These are phyloP conservation scores for Drosophila neonasuta DNA, from an alignment of 2,888 invertebrate genomes.

Conservation along the genomic window DNA sequence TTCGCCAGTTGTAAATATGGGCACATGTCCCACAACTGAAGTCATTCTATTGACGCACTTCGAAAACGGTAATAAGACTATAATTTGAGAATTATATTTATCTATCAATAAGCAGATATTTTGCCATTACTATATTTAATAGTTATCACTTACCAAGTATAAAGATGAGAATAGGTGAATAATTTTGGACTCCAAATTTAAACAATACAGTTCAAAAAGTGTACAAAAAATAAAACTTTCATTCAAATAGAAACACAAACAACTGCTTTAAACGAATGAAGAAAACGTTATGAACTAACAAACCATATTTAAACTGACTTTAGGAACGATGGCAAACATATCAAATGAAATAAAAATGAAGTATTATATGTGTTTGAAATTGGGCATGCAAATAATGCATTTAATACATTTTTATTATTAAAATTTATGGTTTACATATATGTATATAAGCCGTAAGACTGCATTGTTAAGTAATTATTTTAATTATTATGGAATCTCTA, in stretches of 20 bases:
- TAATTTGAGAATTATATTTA: too few relatives aligned
- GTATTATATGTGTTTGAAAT: too few relatives aligned
- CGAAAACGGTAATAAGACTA: too few relatives aligned
- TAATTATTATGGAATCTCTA: too few relatives aligned
- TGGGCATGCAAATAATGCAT: too few relatives aligned
- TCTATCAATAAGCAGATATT: too few relatives aligned
- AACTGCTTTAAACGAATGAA: not conserved
- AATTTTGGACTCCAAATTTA: not conserved
- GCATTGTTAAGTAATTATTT: too few relatives aligned
- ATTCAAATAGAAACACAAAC: not conserved
- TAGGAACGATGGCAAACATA: not conserved
- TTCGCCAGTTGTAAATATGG: conserved; percentile 20
- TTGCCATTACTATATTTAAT: too few relatives aligned
- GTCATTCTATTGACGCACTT: conserved; percentile 37
- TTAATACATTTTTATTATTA: too few relatives aligned
- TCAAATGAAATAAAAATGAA: not conserved
- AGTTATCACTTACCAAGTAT: too few relatives aligned
- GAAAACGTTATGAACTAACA: not conserved
- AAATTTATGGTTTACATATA: too few relatives aligned
- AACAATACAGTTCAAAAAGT: not conserved
- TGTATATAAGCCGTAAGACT: too few relatives aligned
- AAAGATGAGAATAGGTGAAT: not conserved
- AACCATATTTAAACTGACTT: not conserved
- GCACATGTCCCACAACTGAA: conserved; percentile 50
- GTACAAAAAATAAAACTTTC: not conserved